These are phyloP conservation scores for Dryadula phaetusa DNA, from an alignment of 2,888 invertebrate genomes.

Conservation along the genomic window DNA sequence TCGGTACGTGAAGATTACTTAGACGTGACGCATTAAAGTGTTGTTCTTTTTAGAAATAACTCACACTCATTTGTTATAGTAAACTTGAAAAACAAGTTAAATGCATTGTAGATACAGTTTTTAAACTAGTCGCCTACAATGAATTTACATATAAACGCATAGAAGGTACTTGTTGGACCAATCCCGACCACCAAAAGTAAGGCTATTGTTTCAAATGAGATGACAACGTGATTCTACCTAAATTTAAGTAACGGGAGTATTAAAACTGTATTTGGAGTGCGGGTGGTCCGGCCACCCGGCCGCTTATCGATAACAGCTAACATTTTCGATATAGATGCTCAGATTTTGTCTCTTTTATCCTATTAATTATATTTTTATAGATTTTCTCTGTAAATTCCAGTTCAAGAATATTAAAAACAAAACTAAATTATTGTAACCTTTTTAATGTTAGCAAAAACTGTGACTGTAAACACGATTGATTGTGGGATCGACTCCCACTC, in stretches of 20 bases:
- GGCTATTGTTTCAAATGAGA: conserved; percentile 39
- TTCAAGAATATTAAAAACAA: too few relatives aligned
- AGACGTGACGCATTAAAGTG: conserved; percentile 34
- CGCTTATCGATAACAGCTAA: conserved; percentile 62
- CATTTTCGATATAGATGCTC: conserved; percentile 63
- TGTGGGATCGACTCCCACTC: too few relatives aligned
- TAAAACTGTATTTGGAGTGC: conserved; percentile 52
- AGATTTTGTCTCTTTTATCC: conserved; percentile 69
- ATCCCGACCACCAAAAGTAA: conserved; percentile 36
- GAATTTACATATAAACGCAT: conserved; percentile 28
- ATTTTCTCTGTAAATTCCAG: conserved; percentile 29
- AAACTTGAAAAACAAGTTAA: conserved; percentile 4
- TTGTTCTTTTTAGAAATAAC: conserved; percentile 16
- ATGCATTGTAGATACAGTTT: neutral
- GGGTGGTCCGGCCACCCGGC: conserved; percentile 71
- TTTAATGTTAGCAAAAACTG: too few relatives aligned
- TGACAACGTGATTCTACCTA: conserved; percentile 35
- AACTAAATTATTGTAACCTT: too few relatives aligned
- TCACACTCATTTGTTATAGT: conserved; percentile 2
- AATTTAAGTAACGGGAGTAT: conserved; percentile 58
- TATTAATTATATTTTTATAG: conserved; percentile 74
- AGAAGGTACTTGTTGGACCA: neutral
- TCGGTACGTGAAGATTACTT: conserved; percentile 33
- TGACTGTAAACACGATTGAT: too few relatives aligned
- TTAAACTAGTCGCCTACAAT: conserved; percentile 9